Base-by-base conservation (phyloP, 2,888 invertebrate species). In the Lasioglossum lativentre region DNA sequence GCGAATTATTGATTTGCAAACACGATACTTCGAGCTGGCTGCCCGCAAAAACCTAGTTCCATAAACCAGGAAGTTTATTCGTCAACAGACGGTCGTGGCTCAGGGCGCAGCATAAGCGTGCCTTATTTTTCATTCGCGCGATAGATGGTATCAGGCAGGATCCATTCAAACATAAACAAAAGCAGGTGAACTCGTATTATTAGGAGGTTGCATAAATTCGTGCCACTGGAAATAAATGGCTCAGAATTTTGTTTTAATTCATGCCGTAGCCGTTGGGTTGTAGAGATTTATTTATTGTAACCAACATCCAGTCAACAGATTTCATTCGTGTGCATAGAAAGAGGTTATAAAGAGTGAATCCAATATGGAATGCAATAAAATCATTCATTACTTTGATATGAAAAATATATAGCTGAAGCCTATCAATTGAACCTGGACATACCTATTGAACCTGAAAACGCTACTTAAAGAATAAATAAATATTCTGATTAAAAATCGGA, bases 121-220 rank as follows among this genome's bases (percentile, higher is more conserved):
- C 23, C 56, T 10, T 16, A 63, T n/a, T 45, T 59, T 73, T 38
- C 34, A 47, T 8, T 34, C 34, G 19, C 34, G 30, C 42, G 59
- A 30, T 71, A 78, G 52, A 73, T 63, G 34, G 30, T 63, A 79
- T 74, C 74, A 34, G 6, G 14, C 30, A 30, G 16, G 12, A 6
- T 34, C 59, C 16, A 42, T 19, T 42, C 52, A 40, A 68, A 10
- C 52, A 68, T 30, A 75, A 70, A 68, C 45, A 72, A 59, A 30
- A 23, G 19, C 42, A 12, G 14, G 66, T 47, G 14, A 6, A 10
- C 74, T 27, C 40, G 5, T 4, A 19, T 75, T 52, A 56, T n/a
- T n/a, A 56, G 12, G n/a, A 12, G 4, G n/a, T n/a, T 56, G 56
- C 56, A n/a, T 56, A 12, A 56, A 56, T 56, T 56, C n/a, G 12